Percentiles rank a stretch among this genome's conserved stretches.
Conservation (phyloP, 2,797 vertebrate genomes). For the Podargus strigoides region DNA sequence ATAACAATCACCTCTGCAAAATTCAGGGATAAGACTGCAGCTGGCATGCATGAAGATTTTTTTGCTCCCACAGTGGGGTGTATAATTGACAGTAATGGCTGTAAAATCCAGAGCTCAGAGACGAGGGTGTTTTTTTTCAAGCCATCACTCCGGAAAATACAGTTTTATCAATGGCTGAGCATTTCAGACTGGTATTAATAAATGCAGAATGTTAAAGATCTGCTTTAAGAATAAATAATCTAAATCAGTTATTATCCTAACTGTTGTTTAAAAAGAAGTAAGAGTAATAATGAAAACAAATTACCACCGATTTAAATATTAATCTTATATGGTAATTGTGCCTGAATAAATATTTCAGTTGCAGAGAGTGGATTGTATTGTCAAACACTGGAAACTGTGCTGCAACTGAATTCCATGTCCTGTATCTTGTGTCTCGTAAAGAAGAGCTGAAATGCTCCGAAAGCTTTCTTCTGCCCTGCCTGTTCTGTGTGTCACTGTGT, state of each 20-base stretch:
- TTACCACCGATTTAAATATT: conserved; percentile 19
- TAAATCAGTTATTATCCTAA: not conserved
- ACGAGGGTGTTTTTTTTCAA: not conserved
- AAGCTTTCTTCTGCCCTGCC: not conserved
- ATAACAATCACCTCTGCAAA: not conserved
- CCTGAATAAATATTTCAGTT: conserved; percentile 24
- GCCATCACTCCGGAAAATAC: not conserved
- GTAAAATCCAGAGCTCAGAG: conserved; percentile 11
- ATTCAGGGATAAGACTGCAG: not conserved
- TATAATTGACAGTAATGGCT: conserved; percentile 47
- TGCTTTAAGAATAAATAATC: not conserved
- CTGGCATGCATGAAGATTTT: not conserved
- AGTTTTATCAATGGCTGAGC: not conserved
- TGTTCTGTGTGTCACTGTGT: not conserved
- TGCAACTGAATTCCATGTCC: not conserved
- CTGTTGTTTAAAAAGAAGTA: conserved; percentile 29
- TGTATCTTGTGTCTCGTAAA: not conserved
- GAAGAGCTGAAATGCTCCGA: not conserved
- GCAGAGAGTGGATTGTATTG: not conserved
- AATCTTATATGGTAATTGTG: not conserved
- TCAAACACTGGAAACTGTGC: not conserved
- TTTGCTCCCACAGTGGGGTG: not conserved
- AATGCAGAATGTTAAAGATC: not conserved
- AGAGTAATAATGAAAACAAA: not conserved
- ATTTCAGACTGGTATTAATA: not conserved